A percentile compares a stretch with the other conserved stretches of the same genome.
Evolutionary conservation across 2,113 vertebrate species (phyloP).

Genomic region (Ctenodactylus gundi): DNA sequence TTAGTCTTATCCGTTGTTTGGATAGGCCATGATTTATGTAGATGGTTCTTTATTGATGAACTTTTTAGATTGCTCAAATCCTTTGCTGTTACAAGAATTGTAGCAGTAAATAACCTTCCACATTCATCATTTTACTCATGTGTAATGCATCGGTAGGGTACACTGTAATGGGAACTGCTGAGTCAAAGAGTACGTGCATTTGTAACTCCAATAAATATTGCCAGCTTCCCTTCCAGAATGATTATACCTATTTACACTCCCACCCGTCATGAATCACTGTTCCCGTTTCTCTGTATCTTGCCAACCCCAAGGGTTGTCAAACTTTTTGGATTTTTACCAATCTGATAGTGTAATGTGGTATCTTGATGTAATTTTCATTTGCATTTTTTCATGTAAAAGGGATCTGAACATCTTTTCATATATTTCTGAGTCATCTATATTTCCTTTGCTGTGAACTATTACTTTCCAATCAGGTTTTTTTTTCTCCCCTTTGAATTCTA

Average conservation of each 20-base stretch:
- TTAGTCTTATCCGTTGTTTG: slow-evolving; percentile 13
- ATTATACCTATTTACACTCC: slow-evolving; percentile 78
- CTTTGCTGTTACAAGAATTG: slow-evolving; percentile 12
- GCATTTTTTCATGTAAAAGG: slow-evolving; percentile 71
- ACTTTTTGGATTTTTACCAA: slow-evolving; percentile 79
- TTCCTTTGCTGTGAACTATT: slow-evolving; percentile 63
- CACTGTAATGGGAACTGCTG: slow-evolving; percentile 70
- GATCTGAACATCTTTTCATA: slow-evolving; percentile 72
- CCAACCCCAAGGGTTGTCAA: slow-evolving; percentile 76
- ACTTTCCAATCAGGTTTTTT: slow-evolving; percentile 43
- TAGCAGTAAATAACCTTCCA: slow-evolving; percentile 48
- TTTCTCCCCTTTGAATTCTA: slow-evolving; percentile 1
- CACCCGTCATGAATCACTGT: slow-evolving; percentile 75
- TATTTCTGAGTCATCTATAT: slow-evolving; percentile 68
- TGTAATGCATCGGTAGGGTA: slow-evolving; percentile 58
- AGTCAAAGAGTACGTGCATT: slow-evolving; percentile 75
- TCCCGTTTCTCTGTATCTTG: slow-evolving; percentile 67
- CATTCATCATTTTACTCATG: slow-evolving; percentile 64
- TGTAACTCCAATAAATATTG: slow-evolving; percentile 76
- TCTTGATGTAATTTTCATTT: slow-evolving; percentile 76
- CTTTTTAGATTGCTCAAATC: slow-evolving; percentile 26
- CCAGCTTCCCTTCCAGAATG: slow-evolving; percentile 73
- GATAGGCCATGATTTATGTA: slow-evolving; percentile 6
- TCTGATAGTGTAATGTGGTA: slow-evolving; percentile 75
- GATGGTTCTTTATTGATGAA: slow-evolving; percentile 2